Conservation (phyloP, 53 echinoderm and acorn worm genomes). For the Zoroaster sp. region DNA sequence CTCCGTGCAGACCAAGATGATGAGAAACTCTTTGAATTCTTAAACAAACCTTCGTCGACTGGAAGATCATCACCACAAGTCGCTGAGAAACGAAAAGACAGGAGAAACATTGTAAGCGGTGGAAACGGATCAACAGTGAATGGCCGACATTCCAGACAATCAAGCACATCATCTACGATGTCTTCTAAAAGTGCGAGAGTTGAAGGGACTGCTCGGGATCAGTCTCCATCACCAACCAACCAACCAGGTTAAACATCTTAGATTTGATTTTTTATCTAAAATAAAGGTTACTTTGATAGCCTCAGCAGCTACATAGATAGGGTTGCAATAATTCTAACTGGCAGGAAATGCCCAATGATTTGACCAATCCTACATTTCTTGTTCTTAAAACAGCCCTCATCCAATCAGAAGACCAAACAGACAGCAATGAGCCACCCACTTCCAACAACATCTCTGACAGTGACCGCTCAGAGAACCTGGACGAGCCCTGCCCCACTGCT, state of each 20-base stretch:
- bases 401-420: slow-evolving; percentile 50
- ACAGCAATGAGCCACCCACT: slow-evolving; percentile 48
- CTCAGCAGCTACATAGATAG: no score
- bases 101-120: not conserved
- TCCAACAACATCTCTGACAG: slow-evolving; percentile 57
- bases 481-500: not conserved
- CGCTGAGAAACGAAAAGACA: slow-evolving; percentile 53
- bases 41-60: slow-evolving; percentile 77
- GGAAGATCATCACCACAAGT: slow-evolving; percentile 37
- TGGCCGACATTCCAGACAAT: slow-evolving; percentile 89
- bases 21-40: slow-evolving; percentile 95
- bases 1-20: slow-evolving; percentile 80
- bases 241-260: not conserved
- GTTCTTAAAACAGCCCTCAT: not conserved
- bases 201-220: slow-evolving; percentile 63
- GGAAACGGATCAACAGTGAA: slow-evolving; percentile 40
- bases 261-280: no score
- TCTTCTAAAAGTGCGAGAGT: slow-evolving; percentile 84
- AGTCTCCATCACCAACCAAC: not conserved
- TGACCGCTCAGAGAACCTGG: slow-evolving; percentile 55
- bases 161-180: slow-evolving; percentile 90
- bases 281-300: no score
- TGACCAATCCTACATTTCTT: no score
- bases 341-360: no score
- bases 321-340: no score